phyloP scores from a whole-genome alignment of 2,797 vertebrate genomes.

The Siniperca undulata region DNA sequence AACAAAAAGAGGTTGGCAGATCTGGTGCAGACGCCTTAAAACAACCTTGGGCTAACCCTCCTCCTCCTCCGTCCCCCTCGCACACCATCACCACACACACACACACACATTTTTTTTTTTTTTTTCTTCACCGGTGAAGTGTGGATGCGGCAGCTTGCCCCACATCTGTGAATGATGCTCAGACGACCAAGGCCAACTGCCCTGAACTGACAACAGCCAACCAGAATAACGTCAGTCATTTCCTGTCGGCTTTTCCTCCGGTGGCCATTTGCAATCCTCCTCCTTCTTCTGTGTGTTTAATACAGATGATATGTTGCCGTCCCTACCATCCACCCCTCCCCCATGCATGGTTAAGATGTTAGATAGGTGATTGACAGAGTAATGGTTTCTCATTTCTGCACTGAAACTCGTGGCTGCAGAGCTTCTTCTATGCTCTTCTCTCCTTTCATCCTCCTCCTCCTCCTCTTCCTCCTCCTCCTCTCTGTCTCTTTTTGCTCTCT shows the following conservation, averaged over 20 bases:
- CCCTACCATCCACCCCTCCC: constrained; percentile 17
- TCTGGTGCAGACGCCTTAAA: constrained; percentile 54
- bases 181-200: constrained; percentile 22
- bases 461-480: not conserved
- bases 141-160: constrained; percentile 57
- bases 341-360: not conserved
- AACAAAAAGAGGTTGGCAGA: constrained; percentile 54
- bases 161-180: constrained; percentile 63
- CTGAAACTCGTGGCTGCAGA: constrained; percentile 1
- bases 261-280: constrained; percentile 59
- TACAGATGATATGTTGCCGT: constrained; percentile 4
- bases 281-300: constrained; percentile 26
- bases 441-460: constrained; percentile 8
- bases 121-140: constrained; percentile 56
- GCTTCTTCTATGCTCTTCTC: not conserved
- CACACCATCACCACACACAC: constrained; percentile 22
- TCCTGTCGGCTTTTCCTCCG: constrained; percentile 5
- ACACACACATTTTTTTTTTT: too few species aligned
- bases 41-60: constrained; percentile 57
- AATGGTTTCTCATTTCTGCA: constrained; percentile 21
- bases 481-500: constrained; percentile 27
- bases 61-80: not conserved
- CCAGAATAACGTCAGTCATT: constrained; percentile 25
- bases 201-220: constrained; percentile 10
- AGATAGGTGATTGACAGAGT: constrained; percentile 42